Base-by-base conservation (phyloP, 2,888 invertebrate genomes). In the Apeira syringaria region DNA sequence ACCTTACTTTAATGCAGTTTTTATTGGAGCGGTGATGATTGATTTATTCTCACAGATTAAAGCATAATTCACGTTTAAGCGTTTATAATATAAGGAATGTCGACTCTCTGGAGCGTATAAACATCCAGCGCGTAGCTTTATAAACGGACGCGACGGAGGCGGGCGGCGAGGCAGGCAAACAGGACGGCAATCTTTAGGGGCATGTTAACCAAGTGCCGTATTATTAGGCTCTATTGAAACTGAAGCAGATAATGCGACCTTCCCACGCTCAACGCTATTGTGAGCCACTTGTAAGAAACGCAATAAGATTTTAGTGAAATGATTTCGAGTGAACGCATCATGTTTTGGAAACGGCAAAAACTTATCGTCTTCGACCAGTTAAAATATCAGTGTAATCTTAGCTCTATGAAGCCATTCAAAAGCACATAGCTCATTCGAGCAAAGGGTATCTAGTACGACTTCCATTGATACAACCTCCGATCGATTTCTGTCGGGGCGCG, bases 231-330 rank as follows among this genome's bases (percentile, higher is more conserved):
- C 56, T 63, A 58, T 62, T 58, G 56, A 63, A 62, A 61, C 54
- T 41, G 53, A 58, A 55, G 58, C 60, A 64, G 63, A 69, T 68
- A 72, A 73, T 64, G 60, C 62, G 55, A 33, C 57, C 64, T 74
- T 77, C 76, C 74, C 77, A 77, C 77, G 76, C 69, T 70, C 61
- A 36, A 37, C 43, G 50, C 37, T 53, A 68, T 68, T 43, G 36
- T 31, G 44, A 38, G 26, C 35, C 35, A 50, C 44, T 39, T 41
- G 46, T 48, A 48, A 58, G 59, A 61, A 61, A 66, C 61, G 53
- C 50, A 44, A 50, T 46, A 46, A 29, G 34, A 43, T 37, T 33
- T 44, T 29, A 42, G 29, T 30, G 25, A 37, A 27, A 31, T 31
- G 30, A 28, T 30, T 36, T 4, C 20, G 42, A 47, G 17, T 47